Evolutionary conservation across 2,888 invertebrate genomes (phyloP).

Genomic region (Galeopsomyia nigrocyanea): DNA sequence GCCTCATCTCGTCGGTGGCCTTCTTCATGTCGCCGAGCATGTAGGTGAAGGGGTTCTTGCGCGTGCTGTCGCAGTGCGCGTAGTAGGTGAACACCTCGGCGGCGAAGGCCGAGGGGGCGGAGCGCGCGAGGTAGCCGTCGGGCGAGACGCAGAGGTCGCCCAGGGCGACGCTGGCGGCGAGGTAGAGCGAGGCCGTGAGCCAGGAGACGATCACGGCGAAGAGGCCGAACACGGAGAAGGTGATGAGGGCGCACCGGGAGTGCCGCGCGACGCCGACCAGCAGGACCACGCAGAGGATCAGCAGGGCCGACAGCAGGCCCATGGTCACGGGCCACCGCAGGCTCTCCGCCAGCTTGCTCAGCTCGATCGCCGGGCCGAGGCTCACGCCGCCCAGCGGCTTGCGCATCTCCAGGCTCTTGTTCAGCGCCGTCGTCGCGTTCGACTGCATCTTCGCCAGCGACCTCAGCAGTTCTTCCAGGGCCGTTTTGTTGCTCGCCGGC

Average conservation of each 20-base stretch:
- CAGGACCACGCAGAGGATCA: slow-evolving; percentile 89
- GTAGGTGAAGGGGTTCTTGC: slow-evolving; percentile 86
- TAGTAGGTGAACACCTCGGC: slow-evolving; percentile 80
- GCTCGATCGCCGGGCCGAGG: slow-evolving; percentile 74
- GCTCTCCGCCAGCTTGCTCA: slow-evolving; percentile 81
- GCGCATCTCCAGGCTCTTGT: slow-evolving; percentile 83
- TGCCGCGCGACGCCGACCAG: slow-evolving; percentile 91
- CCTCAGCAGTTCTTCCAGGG: slow-evolving; percentile 78
- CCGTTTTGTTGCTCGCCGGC: slow-evolving; percentile 83
- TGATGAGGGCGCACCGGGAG: slow-evolving; percentile 89
- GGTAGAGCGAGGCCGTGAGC: slow-evolving; percentile 89
- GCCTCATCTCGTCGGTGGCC: slow-evolving; percentile 73
- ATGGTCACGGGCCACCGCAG: slow-evolving; percentile 91
- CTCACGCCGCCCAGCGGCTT: slow-evolving; percentile 80
- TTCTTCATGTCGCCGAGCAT: slow-evolving; percentile 84
- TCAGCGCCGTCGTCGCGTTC: slow-evolving; percentile 82
- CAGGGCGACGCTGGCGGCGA: slow-evolving; percentile 86
- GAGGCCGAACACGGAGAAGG: slow-evolving; percentile 88
- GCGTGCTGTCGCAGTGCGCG: slow-evolving; percentile 85
- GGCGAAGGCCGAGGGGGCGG: slow-evolving; percentile 61
- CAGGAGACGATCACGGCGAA: slow-evolving; percentile 91
- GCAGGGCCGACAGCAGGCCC: slow-evolving; percentile 86
- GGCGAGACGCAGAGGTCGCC: slow-evolving; percentile 90
- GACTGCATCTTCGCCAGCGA: slow-evolving; percentile 79
- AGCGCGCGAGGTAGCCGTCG: slow-evolving; percentile 79